These are phyloP conservation scores for Cydia amplana DNA, from an alignment of 1,140 invertebrate species.

Conservation along the genomic window DNA sequence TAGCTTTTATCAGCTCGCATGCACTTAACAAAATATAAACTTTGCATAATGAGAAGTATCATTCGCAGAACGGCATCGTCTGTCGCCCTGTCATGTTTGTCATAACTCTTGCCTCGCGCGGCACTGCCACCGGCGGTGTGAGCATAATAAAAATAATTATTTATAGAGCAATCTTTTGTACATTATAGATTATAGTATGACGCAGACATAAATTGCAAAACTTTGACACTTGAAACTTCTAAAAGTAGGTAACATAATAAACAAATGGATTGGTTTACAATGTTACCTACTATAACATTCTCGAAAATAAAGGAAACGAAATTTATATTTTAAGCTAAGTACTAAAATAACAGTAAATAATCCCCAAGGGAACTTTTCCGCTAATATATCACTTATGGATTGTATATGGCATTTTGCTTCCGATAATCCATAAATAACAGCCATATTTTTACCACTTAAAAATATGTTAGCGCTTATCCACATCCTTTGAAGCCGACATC, in stretches of 20 bases:
- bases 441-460: slow-evolving; percentile 62
- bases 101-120: slow-evolving; percentile 15
- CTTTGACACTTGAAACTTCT: too few relatives aligned
- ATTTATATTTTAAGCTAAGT: neutral
- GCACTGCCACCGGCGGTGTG: slow-evolving; percentile 8
- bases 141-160: slow-evolving; percentile 2
- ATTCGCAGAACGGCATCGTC: slow-evolving; percentile 27
- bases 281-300: neutral
- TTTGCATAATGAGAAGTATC: slow-evolving; percentile 7
- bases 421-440: slow-evolving; percentile 62
- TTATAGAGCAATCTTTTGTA: neutral
- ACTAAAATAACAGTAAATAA: slow-evolving; percentile 34
- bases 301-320: neutral
- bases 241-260: too few relatives aligned
- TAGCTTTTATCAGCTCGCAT: neutral
- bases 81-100: slow-evolving; percentile 25
- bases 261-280: neutral
- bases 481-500: slow-evolving; percentile 55
- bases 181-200: neutral
- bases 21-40: neutral
- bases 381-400: slow-evolving; percentile 64
- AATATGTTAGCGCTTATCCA: slow-evolving; percentile 62
- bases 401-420: slow-evolving; percentile 63
- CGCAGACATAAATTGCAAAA: neutral
- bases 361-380: slow-evolving; percentile 51